Evolutionary conservation across 1,140 invertebrate species (phyloP), one percentile per base, ranked within the genome.

Genomic region (Hesperophylax magnus): DNA sequence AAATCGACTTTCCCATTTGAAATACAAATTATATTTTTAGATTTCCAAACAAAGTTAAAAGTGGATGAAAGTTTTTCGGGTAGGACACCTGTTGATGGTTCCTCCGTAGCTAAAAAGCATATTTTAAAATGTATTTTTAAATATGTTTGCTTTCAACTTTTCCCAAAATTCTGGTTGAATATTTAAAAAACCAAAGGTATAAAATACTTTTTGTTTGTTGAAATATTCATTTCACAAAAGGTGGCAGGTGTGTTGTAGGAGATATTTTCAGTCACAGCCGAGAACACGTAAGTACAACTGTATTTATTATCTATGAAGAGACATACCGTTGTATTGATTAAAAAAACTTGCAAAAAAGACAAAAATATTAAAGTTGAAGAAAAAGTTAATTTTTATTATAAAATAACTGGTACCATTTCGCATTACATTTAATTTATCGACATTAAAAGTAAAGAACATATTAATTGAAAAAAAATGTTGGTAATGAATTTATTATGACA

Each of bases 211-310:
- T 20, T 61, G 24, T 24, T 61, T 61, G 24, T 24, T 61, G 58
- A 61, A 24, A 61, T 15, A 61, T 24, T 61, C 1, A 61, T 61
- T 20, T 20, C 20, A 24, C 18, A 5, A 61, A 24, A 47, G 39
- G 39, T 47, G 39, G 1, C 34, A 34, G 34, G 34, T 34, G 34
- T 11, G 20, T 61, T 61, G n/a, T 24, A 61, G 58, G 24, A 61
- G 58, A 61, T 9, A 24, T 11, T 61, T 61, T 61, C 58, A 61
- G 58, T 24, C 58, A 14, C 58, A 20, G 58, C 39, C 18, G 58
- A 61, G 58, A 61, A 61, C 58, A 61, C 58, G 58, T 61, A 18
- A 61, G 58, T 61, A 61, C 39, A 47, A 47, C 11, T 47, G 39
- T 14, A 47, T 14, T 47, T 47, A 47, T 14, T 47, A 47, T 14